Percentiles rank a stretch among this genome's conserved stretches.
Conservation (phyloP, 2,797 vertebrate genomes). For the Cichlasoma orientale region DNA sequence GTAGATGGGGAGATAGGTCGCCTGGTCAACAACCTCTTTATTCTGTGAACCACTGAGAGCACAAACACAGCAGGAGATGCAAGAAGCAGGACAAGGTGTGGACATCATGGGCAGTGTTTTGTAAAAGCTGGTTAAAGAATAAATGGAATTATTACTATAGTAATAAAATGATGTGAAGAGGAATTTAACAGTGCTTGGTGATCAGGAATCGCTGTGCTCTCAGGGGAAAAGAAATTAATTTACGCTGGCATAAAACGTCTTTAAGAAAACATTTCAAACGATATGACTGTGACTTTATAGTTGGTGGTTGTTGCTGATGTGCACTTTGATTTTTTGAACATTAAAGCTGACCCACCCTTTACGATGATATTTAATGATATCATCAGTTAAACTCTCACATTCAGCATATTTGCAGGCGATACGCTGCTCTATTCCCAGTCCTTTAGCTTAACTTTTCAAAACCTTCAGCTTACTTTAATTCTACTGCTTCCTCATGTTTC, state of each 20-base stretch:
- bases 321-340: background rate
- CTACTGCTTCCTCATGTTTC: background rate
- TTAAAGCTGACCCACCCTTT: background rate
- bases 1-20: constrained; percentile 46
- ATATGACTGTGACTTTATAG: background rate
- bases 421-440: background rate
- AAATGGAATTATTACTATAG: background rate
- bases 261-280: background rate
- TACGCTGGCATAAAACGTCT: background rate
- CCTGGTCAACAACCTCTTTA: constrained; percentile 55
- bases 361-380: background rate
- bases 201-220: background rate
- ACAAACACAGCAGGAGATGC: constrained; percentile 6
- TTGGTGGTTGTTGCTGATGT: background rate
- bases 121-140: background rate
- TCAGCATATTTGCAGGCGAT: background rate
- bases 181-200: background rate
- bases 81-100: background rate
- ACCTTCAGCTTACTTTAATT: background rate
- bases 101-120: background rate
- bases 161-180: background rate
- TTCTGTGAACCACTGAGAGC: constrained; percentile 21
- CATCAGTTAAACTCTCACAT: background rate
- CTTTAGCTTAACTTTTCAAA: background rate
- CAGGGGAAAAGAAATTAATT: background rate